Percentiles rank a stretch among this genome's conserved stretches.
Evolutionary conservation across 2,888 invertebrate species (phyloP).

Genomic region (Conchocele bisecta): DNA sequence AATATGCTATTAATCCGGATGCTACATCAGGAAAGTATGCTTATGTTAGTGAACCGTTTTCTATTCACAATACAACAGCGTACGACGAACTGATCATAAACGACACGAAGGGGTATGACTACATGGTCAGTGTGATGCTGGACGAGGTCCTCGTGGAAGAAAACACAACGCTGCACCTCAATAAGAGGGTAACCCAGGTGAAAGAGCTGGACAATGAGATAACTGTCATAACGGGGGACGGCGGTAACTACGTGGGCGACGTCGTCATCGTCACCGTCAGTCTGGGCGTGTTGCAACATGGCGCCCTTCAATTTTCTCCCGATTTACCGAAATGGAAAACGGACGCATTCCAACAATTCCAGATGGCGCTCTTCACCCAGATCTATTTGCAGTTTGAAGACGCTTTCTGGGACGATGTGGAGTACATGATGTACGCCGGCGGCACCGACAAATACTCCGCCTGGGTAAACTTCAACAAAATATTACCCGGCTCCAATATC

Average conservation of each 20-base stretch:
- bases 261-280: conserved; percentile 1
- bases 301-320: not conserved
- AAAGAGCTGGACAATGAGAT: not conserved
- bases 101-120: not conserved
- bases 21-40: not conserved
- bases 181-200: not conserved
- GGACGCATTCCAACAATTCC: conserved; percentile 6
- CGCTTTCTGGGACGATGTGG: conserved; percentile 3
- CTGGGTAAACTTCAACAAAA: not conserved
- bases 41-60: not conserved
- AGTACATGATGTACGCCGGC: conserved; percentile 3
- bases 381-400: conserved; percentile 3
- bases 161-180: not conserved
- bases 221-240: not conserved
- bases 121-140: not conserved
- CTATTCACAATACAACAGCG: not conserved
- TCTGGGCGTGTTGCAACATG: not conserved
- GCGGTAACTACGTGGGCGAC: not conserved
- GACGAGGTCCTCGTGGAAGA: not conserved
- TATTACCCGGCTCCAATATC: not conserved
- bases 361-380: not conserved
- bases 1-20: not conserved
- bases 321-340: conserved; percentile 4
- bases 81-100: not conserved
- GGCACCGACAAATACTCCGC: not conserved